Percentiles rank a stretch among this genome's conserved stretches.
Evolutionary conservation across 53 echinoderm and acorn worm species (phyloP).

Genomic region (Glandiceps talaboti): DNA sequence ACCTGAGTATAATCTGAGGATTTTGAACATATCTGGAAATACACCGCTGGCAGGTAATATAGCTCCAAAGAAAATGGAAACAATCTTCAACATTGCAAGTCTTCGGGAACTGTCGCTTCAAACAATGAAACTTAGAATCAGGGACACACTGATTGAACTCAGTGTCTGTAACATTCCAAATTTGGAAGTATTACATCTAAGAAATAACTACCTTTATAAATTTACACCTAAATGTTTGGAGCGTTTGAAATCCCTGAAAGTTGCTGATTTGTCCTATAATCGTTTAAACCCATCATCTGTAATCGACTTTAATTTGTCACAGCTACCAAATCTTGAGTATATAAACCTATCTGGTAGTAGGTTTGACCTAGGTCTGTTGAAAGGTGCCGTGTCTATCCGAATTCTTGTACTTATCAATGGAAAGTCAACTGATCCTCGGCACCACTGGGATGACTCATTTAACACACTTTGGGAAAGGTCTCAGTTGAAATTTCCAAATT

Average conservation of each 20-base stretch:
- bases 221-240: not conserved
- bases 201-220: not conserved
- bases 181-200: not conserved
- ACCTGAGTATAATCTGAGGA: too few species aligned
- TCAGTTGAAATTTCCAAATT: not conserved
- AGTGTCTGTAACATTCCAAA: not conserved
- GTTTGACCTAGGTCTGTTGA: not conserved
- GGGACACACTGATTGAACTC: not conserved
- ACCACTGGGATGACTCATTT: not conserved
- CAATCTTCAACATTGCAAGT: not conserved
- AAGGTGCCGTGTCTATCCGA: not conserved
- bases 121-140: not conserved
- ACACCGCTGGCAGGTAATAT: too few species aligned
- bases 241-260: not conserved
- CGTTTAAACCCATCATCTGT: not conserved
- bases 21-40: too few species aligned
- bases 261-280: not conserved
- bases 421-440: not conserved
- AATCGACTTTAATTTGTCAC: not conserved
- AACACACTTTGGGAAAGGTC: not conserved
- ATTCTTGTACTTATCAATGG: not conserved
- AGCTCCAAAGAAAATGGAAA: too few species aligned
- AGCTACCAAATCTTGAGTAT: not conserved
- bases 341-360: not conserved
- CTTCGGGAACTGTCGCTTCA: not conserved